Conservation (phyloP, 2,888 invertebrate genomes). For the Ditylenchus weischeri region DNA sequence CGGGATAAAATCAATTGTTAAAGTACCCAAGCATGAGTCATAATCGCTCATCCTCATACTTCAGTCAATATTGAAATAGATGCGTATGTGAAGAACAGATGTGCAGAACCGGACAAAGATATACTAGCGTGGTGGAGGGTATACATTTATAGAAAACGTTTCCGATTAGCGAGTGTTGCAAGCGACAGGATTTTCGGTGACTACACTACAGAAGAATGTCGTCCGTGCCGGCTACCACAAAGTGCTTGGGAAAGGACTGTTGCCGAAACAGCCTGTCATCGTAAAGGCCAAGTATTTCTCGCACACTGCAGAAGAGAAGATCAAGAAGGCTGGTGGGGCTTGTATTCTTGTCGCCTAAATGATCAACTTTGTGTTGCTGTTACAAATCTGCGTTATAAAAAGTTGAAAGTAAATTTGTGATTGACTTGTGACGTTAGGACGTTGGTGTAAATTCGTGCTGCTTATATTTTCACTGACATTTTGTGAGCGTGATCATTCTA, state of each 20-base stretch:
- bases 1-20: too few relatives aligned
- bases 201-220: constrained; percentile 90
- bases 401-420: background rate
- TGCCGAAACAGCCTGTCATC: constrained; percentile 94
- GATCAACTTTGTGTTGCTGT: background rate
- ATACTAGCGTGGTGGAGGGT: too few relatives aligned
- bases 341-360: constrained; percentile 86
- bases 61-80: too few relatives aligned
- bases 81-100: too few relatives aligned
- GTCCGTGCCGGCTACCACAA: constrained; percentile 63
- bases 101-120: too few relatives aligned
- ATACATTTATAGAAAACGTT: too few relatives aligned
- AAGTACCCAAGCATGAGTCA: too few relatives aligned
- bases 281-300: constrained; percentile 99
- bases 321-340: constrained; percentile 92
- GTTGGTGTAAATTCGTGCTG: background rate
- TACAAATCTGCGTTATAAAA: constrained; percentile 11
- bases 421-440: background rate
- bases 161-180: too few relatives aligned
- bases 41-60: too few relatives aligned
- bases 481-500: background rate
- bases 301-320: constrained; percentile 90
- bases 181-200: too few relatives aligned
- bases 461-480: constrained; percentile 4
- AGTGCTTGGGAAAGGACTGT: constrained; percentile 89